Evolutionary conservation across 2,888 invertebrate genomes (phyloP).

Genomic region (Drosophila peninsularis): DNA sequence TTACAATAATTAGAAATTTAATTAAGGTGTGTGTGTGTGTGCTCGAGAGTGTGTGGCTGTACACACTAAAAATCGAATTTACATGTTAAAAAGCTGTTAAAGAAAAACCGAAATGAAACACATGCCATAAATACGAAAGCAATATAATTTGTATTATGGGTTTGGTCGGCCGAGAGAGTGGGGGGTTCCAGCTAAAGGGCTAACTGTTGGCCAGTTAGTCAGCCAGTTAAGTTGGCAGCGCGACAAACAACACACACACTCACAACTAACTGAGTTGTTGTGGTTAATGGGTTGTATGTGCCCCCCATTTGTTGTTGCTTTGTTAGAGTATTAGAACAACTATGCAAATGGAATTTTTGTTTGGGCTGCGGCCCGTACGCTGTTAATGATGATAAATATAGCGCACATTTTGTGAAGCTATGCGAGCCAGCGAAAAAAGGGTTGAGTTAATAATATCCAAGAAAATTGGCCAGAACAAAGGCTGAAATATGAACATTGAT

Average conservation of each 20-base stretch:
- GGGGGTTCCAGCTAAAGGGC: slow-evolving; percentile 17
- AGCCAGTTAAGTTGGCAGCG: slow-evolving; percentile 37
- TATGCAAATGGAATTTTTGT: slow-evolving; percentile 44
- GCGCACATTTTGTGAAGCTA: slow-evolving; percentile 26
- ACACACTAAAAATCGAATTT: slow-evolving; percentile 72
- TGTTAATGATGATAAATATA: slow-evolving; percentile 62
- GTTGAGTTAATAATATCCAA: slow-evolving; percentile 36
- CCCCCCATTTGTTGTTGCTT: slow-evolving; percentile 19
- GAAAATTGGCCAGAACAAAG: slow-evolving; percentile 11
- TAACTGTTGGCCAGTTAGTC: slow-evolving; percentile 43
- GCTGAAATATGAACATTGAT: not conserved
- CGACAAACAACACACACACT: slow-evolving; percentile 46
- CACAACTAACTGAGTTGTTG: slow-evolving; percentile 67
- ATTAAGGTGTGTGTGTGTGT: slow-evolving; percentile 62
- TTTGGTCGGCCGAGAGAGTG: slow-evolving; percentile 7
- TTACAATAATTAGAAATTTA: slow-evolving; percentile 81
- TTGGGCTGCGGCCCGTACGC: not conserved
- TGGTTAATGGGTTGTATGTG: slow-evolving; percentile 54
- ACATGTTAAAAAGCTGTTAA: slow-evolving; percentile 75
- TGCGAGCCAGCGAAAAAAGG: slow-evolving; percentile 20
- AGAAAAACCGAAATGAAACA: slow-evolving; percentile 55
- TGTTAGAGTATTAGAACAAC: slow-evolving; percentile 26
- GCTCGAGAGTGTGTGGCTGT: slow-evolving; percentile 22
- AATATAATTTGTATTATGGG: slow-evolving; percentile 57
- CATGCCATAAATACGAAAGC: slow-evolving; percentile 69